Evolutionary conservation across 2,888 invertebrate genomes (phyloP).

Genomic region (Antheraea yamamai): DNA sequence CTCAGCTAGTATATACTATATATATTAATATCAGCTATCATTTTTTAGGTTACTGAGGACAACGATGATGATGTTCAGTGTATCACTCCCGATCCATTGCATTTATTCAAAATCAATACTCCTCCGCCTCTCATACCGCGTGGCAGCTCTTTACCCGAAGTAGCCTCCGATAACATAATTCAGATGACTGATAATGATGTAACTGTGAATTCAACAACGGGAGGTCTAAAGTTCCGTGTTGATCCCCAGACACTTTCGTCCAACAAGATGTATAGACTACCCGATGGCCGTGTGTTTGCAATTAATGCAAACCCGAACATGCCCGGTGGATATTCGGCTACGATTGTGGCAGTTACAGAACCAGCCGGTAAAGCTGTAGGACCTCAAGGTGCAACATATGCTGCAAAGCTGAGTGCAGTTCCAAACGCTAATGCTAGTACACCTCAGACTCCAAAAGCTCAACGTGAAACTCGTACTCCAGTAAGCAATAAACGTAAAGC

Average conservation of each 20-base stretch:
- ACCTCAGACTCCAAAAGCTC: slow-evolving; percentile 30
- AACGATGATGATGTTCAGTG: slow-evolving; percentile 76
- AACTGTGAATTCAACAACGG: slow-evolving; percentile 72
- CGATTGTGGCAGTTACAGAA: slow-evolving; percentile 75
- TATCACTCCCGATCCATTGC: slow-evolving; percentile 69
- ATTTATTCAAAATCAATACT: slow-evolving; percentile 44
- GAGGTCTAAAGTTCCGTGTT: slow-evolving; percentile 76
- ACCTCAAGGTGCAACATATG: slow-evolving; percentile 61
- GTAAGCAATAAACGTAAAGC: slow-evolving; percentile 29
- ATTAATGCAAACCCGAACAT: slow-evolving; percentile 75
- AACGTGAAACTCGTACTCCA: slow-evolving; percentile 10
- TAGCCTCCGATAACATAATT: slow-evolving; percentile 65
- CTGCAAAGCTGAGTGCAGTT: slow-evolving; percentile 67
- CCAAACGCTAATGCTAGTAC: slow-evolving; percentile 23
- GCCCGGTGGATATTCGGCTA: slow-evolving; percentile 79
- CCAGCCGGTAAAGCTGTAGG: slow-evolving; percentile 40
- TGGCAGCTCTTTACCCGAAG: slow-evolving; percentile 40
- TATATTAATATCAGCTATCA: background rate
- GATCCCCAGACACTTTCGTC: slow-evolving; percentile 78
- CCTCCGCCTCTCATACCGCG: slow-evolving; percentile 49
- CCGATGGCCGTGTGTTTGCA: slow-evolving; percentile 77
- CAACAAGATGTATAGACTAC: slow-evolving; percentile 78
- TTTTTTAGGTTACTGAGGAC: slow-evolving; percentile 69
- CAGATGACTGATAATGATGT: slow-evolving; percentile 80
- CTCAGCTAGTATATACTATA: no score